Conservation (phyloP, 2,797 vertebrate species). For the Hemibagrus guttatus region DNA sequence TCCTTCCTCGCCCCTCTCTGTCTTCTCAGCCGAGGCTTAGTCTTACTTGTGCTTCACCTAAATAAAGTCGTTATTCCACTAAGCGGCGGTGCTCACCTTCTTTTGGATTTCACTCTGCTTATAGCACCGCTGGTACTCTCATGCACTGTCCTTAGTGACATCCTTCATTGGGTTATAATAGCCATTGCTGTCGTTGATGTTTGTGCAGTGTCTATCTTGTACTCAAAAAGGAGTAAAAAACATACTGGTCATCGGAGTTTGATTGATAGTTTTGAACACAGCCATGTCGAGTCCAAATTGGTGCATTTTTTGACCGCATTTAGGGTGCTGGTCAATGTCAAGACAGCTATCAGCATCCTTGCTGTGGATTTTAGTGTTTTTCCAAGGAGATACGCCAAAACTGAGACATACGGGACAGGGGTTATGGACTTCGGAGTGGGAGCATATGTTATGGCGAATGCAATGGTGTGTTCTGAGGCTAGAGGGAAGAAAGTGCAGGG, state of each 20-base stretch:
- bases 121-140: conserved; percentile 83
- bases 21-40: conserved; percentile 82
- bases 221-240: conserved; percentile 57
- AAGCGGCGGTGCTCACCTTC: conserved; percentile 70
- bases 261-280: conserved; percentile 73
- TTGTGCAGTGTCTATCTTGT: conserved; percentile 72
- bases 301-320: conserved; percentile 86
- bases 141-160: conserved; percentile 81
- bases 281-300: conserved; percentile 68
- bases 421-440: conserved; percentile 96
- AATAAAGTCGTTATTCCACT: conserved; percentile 63
- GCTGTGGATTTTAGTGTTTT: conserved; percentile 93
- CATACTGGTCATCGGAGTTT: conserved; percentile 47
- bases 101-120: conserved; percentile 83
- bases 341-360: conserved; percentile 89
- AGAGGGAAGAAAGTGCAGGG: conserved; percentile 69
- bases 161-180: conserved; percentile 70
- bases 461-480: conserved; percentile 88
- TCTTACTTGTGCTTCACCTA: conserved; percentile 76
- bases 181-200: conserved; percentile 62
- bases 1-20: conserved; percentile 81
- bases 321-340: conserved; percentile 84
- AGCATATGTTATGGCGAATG: conserved; percentile 87
- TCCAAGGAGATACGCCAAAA: conserved; percentile 91
- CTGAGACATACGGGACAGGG: conserved; percentile 92